phyloP scores from a whole-genome alignment of 2,113 vertebrate species.

The Antennarius striatus region DNA sequence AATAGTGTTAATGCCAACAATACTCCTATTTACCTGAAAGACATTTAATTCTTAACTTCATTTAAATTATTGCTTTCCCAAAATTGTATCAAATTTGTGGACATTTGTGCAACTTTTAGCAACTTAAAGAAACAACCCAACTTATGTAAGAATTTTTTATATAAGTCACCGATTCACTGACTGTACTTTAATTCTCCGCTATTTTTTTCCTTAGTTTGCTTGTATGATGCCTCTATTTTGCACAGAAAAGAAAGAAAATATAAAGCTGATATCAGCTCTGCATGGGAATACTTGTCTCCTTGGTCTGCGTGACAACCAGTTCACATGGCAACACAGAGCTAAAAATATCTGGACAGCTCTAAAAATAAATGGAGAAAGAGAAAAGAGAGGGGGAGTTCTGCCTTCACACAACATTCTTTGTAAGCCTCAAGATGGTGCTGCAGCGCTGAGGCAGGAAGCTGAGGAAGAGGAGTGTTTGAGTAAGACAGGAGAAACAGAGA shows the following conservation, averaged over 20 bases:
- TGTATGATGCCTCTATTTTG: conserved; percentile 7
- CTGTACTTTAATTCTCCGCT: background rate
- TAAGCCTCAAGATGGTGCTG: conserved; percentile 68
- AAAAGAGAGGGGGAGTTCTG: conserved; percentile 42
- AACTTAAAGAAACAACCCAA: background rate
- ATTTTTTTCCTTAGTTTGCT: background rate
- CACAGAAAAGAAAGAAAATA: conserved; percentile 41
- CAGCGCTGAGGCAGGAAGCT: conserved; percentile 45
- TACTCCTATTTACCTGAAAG: too few species aligned
- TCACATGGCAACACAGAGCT: conserved; percentile 84
- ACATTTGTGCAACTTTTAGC: too few species aligned
- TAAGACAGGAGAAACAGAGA: conserved; percentile 7
- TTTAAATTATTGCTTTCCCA: too few species aligned
- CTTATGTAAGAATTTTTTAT: too few species aligned
- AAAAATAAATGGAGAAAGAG: conserved; percentile 75
- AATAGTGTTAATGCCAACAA: too few species aligned
- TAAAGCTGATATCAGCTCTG: conserved; percentile 64
- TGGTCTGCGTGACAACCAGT: conserved; percentile 77
- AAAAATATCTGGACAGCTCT: conserved; percentile 80
- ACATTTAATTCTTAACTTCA: too few species aligned
- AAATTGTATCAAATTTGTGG: too few species aligned
- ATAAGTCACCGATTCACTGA: background rate
- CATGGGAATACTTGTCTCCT: conserved; percentile 76
- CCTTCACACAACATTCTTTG: conserved; percentile 24
- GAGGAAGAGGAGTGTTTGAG: conserved; percentile 18